These are phyloP conservation scores for Drosophila eohydei DNA, from an alignment of 2,888 invertebrate genomes.

Conservation along the genomic window DNA sequence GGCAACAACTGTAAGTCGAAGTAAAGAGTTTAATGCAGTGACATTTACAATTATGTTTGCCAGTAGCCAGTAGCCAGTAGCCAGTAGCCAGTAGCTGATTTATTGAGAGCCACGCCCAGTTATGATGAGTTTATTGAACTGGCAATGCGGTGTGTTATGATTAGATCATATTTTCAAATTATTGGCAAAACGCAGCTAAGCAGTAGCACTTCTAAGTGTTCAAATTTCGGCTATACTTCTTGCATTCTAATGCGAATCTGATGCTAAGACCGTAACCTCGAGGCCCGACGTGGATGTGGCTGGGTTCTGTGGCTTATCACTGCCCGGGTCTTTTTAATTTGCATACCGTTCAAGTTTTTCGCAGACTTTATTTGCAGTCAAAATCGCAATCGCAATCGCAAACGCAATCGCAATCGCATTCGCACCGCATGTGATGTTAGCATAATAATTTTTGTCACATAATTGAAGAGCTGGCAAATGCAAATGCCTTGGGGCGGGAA, in stretches of 20 bases:
- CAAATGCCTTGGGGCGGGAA: slow-evolving; percentile 46
- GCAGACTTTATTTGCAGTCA: slow-evolving; percentile 48
- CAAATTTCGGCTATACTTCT: slow-evolving; percentile 33
- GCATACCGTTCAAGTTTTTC: slow-evolving; percentile 45
- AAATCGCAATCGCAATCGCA: slow-evolving; percentile 53
- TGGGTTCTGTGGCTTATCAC: slow-evolving; percentile 58
- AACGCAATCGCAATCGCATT: slow-evolving; percentile 31
- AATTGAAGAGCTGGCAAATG: slow-evolving; percentile 60
- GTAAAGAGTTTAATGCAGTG: not conserved
- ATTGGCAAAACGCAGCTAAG: slow-evolving; percentile 9
- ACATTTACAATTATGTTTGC: slow-evolving; percentile 3
- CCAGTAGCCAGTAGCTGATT: not conserved
- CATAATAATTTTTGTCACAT: slow-evolving; percentile 66
- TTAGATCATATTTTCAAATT: slow-evolving; percentile 54
- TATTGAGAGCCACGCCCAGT: slow-evolving; percentile 31
- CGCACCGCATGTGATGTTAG: slow-evolving; percentile 57
- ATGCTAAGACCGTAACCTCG: slow-evolving; percentile 62
- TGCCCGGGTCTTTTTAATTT: slow-evolving; percentile 40
- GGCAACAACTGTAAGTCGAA: not conserved
- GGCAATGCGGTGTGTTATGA: slow-evolving; percentile 17
- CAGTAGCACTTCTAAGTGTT: slow-evolving; percentile 3
- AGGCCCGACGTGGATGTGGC: slow-evolving; percentile 22
- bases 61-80: not conserved
- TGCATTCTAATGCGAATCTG: slow-evolving; percentile 53
- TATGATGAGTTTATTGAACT: slow-evolving; percentile 57